Evolutionary conservation across 30 jellyfish, hydroid and myxozoan species (phyloP).

Genomic region (Hydra vulgaris): DNA sequence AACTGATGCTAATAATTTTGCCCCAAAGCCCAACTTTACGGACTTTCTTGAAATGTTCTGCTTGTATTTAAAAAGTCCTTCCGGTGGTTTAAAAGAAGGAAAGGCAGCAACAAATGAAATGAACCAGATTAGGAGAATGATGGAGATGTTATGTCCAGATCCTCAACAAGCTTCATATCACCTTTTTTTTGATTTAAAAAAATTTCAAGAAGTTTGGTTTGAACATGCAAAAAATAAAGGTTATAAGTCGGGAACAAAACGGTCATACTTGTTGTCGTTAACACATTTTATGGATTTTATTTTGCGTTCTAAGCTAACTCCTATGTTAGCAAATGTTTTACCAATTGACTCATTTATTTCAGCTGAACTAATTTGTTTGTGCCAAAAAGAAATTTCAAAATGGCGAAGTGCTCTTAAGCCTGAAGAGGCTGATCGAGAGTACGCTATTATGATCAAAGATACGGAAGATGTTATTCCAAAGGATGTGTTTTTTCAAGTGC

Average conservation of each 20-base stretch:
- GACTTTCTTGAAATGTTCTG: background rate
- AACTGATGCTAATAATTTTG: background rate
- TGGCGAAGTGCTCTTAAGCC: background rate
- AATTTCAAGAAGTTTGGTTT: background rate
- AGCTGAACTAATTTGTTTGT: background rate
- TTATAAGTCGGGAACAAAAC: background rate
- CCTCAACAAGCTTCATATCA: background rate
- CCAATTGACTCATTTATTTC: background rate
- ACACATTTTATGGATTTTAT: background rate
- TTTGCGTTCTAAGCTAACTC: background rate
- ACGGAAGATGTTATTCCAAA: background rate
- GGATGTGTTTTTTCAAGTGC: background rate
- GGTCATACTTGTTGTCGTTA: background rate
- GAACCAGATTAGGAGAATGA: background rate
- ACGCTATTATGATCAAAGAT: background rate
- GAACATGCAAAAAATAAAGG: too few species aligned
- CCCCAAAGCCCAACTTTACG: background rate
- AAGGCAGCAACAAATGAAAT: background rate
- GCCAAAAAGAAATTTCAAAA: background rate
- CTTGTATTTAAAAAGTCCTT: background rate
- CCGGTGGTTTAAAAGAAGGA: background rate
- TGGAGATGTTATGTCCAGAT: background rate
- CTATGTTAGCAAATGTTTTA: background rate
- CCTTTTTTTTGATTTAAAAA: background rate
- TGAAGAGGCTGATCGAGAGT: background rate